These are phyloP conservation scores for Nicator chloris DNA, from an alignment of 2,113 vertebrate species.

Conservation along the genomic window DNA sequence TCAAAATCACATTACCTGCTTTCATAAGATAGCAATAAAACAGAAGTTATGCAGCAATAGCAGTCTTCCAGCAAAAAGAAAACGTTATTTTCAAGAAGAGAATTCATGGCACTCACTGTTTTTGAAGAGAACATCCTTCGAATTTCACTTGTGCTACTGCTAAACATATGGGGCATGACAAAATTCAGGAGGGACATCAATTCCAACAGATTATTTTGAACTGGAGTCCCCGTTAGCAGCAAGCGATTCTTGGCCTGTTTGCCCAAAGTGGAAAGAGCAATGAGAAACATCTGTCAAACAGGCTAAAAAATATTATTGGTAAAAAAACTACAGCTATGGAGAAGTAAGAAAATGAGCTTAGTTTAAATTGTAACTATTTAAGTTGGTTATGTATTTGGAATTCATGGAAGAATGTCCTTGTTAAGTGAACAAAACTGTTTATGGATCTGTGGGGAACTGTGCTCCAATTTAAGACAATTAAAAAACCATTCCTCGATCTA, in stretches of 20 bases:
- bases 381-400: background rate
- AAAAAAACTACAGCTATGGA: background rate
- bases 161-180: conserved; percentile 99
- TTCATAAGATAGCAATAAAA: background rate
- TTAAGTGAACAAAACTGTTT: background rate
- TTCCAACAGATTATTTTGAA: conserved; percentile 95
- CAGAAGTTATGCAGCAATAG: background rate
- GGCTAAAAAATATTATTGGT: background rate
- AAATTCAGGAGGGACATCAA: conserved; percentile 97
- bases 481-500: background rate
- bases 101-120: conserved; percentile 72
- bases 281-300: background rate
- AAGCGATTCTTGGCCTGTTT: conserved; percentile 87
- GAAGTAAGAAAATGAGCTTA: background rate
- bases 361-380: background rate
- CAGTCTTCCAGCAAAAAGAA: background rate
- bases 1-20: background rate
- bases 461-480: background rate
- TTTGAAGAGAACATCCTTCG: conserved; percentile 93
- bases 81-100: background rate
- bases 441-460: background rate
- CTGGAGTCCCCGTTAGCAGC: conserved; percentile 92
- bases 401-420: background rate
- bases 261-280: background rate
- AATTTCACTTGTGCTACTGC: conserved; percentile 89